Evolutionary conservation across 2,888 invertebrate species (phyloP).

Genomic region (Drosophila pegasa): DNA sequence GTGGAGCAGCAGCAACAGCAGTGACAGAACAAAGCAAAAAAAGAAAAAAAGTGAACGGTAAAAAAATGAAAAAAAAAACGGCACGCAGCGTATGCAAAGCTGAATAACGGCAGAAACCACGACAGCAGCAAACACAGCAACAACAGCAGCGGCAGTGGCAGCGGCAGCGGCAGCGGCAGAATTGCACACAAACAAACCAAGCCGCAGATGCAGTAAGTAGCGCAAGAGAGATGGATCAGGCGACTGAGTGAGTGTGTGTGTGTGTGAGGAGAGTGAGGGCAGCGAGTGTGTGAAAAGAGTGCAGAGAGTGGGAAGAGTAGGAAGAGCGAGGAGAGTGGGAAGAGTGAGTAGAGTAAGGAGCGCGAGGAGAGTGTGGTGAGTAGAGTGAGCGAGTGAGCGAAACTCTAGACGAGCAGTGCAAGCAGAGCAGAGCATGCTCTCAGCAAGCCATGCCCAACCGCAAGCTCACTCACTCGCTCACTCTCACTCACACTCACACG

Average conservation of each 20-base stretch:
- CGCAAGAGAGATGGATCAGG: slow-evolving; percentile 7
- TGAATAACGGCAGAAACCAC: slow-evolving; percentile 49
- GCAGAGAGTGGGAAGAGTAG: not conserved
- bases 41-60: slow-evolving; percentile 15
- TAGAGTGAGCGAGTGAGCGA: not conserved
- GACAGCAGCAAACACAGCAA: slow-evolving; percentile 35
- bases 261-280: no score
- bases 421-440: slow-evolving; percentile 4
- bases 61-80: slow-evolving; percentile 11
- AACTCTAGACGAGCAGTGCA: slow-evolving; percentile 20
- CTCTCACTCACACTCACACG: slow-evolving; percentile 11
- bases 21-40: slow-evolving; percentile 12
- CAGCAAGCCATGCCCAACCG: slow-evolving; percentile 16
- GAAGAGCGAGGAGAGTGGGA: no score
- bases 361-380: not conserved
- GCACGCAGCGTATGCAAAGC: slow-evolving; percentile 35
- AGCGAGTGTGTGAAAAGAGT: not conserved
- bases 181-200: slow-evolving; percentile 28
- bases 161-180: slow-evolving; percentile 14
- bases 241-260: not conserved
- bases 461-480: slow-evolving; percentile 11
- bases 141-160: slow-evolving; percentile 17
- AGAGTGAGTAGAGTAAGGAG: no score
- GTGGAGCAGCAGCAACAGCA: slow-evolving; percentile 38
- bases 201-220: slow-evolving; percentile 20